Percentiles rank a stretch among this genome's conserved stretches.
phyloP scores from a whole-genome alignment of 2,888 invertebrate genomes.

The Meganola albula region DNA sequence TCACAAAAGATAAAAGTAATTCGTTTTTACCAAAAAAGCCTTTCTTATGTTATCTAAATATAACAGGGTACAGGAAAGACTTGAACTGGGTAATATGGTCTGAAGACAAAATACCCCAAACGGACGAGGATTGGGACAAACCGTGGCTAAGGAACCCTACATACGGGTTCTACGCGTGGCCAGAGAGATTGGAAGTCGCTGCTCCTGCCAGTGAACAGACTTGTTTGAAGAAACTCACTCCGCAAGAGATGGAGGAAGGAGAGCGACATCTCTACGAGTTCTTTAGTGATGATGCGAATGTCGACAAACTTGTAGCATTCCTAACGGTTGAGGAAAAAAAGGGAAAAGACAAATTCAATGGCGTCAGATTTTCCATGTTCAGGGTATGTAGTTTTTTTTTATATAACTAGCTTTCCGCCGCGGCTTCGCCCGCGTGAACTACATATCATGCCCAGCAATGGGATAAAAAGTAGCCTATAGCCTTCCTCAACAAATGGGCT shows the following conservation, averaged over 20 bases:
- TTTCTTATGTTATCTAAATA: too few relatives aligned
- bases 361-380: constrained; percentile 82
- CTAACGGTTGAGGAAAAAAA: constrained; percentile 91
- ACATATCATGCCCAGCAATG: too few relatives aligned
- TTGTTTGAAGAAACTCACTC: constrained; percentile 61
- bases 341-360: constrained; percentile 88
- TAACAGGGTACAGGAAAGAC: constrained; percentile 81
- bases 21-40: too few relatives aligned
- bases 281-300: constrained; percentile 81
- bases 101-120: constrained; percentile 77
- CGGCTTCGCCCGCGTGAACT: too few relatives aligned
- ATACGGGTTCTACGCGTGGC: constrained; percentile 79
- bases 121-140: constrained; percentile 85
- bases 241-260: constrained; percentile 78
- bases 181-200: constrained; percentile 78
- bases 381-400: constrained; percentile 74
- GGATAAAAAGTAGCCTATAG: too few relatives aligned
- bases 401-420: too few relatives aligned
- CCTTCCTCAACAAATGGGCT: too few relatives aligned
- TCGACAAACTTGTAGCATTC: constrained; percentile 83
- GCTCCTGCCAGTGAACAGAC: constrained; percentile 83
- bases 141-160: constrained; percentile 83
- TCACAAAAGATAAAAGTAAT: too few relatives aligned
- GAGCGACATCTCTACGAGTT: constrained; percentile 82
- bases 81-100: constrained; percentile 86